Conservation (phyloP, 37 sponge, comb jelly and placozoan genomes). For the Theonella swinhoei region DNA sequence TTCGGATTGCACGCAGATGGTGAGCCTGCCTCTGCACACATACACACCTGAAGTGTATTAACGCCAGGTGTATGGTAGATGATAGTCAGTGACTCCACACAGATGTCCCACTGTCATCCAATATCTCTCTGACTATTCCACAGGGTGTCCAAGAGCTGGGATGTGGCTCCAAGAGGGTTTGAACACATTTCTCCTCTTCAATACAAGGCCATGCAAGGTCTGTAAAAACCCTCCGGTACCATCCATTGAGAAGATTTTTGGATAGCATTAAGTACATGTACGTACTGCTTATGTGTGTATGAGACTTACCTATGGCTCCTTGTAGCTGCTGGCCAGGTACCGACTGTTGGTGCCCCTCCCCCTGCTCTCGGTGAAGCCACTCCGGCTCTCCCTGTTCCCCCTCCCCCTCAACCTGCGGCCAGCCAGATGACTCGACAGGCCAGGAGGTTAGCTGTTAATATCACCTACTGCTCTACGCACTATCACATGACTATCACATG, state of each 20-base stretch:
- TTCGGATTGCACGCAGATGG: conserved; percentile 10
- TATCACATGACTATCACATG: too few species aligned
- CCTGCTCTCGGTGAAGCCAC: conserved; percentile 86
- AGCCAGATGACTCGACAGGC: conserved; percentile 98
- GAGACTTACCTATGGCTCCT: too few species aligned
- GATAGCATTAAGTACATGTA: too few species aligned
- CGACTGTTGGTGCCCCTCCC: conserved; percentile 88
- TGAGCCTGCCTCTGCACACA: not conserved
- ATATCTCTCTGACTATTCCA: not conserved
- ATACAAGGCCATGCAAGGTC: conserved; percentile 99
- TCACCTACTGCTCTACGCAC: too few species aligned
- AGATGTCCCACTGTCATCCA: too few species aligned
- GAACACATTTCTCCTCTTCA: conserved; percentile 99
- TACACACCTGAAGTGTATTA: not conserved
- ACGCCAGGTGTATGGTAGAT: not conserved
- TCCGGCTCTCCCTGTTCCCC: conserved; percentile 81
- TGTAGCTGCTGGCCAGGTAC: conserved; percentile 95
- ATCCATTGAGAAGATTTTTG: too few species aligned
- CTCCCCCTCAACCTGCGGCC: conserved; percentile 94
- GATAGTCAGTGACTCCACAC: conserved; percentile 15
- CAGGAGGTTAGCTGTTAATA: conserved; percentile 17
- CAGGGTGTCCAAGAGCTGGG: conserved; percentile 90
- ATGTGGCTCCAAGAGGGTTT: conserved; percentile 96
- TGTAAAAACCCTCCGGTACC: too few species aligned
- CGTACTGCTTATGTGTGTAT: too few species aligned